phyloP scores from a whole-genome alignment of 2,888 invertebrate species.

The Luperina nickerlii region DNA sequence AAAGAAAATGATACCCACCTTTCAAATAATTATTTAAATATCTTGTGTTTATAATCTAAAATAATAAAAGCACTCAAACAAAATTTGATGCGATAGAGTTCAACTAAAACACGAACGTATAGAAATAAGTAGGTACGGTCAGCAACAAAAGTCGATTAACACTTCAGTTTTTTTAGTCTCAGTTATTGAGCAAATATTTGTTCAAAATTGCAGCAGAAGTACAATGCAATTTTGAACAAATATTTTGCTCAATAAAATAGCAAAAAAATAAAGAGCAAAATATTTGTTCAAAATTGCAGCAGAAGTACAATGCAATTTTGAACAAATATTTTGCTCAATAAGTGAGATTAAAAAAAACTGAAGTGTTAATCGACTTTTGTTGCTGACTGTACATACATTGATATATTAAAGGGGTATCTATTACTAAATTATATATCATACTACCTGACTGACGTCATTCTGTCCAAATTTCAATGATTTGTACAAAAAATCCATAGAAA shows the following conservation, averaged over 20 bases:
- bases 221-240: too few species aligned
- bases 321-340: too few species aligned
- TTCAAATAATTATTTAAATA: conserved; percentile 30
- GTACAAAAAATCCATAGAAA: background rate
- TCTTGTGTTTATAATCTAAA: conserved; percentile 36
- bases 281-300: too few species aligned
- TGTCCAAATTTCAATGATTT: background rate
- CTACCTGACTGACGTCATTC: background rate
- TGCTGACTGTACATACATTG: background rate
- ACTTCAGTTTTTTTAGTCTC: too few species aligned
- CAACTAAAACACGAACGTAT: conserved; percentile 7
- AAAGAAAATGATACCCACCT: conserved; percentile 16
- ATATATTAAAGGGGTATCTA: background rate
- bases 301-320: too few species aligned
- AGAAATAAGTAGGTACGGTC: background rate
- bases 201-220: too few species aligned
- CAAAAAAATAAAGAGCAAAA: too few species aligned
- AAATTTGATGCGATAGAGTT: conserved; percentile 47
- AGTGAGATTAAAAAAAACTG: too few species aligned
- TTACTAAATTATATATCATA: background rate
- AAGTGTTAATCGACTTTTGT: too few species aligned
- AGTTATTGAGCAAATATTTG: too few species aligned
- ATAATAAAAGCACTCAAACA: conserved; percentile 53
- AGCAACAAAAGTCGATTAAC: too few species aligned
- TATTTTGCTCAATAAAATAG: too few species aligned